phyloP scores from a whole-genome alignment of 2,797 vertebrate genomes.

The Tachyglossus aculeatus region DNA sequence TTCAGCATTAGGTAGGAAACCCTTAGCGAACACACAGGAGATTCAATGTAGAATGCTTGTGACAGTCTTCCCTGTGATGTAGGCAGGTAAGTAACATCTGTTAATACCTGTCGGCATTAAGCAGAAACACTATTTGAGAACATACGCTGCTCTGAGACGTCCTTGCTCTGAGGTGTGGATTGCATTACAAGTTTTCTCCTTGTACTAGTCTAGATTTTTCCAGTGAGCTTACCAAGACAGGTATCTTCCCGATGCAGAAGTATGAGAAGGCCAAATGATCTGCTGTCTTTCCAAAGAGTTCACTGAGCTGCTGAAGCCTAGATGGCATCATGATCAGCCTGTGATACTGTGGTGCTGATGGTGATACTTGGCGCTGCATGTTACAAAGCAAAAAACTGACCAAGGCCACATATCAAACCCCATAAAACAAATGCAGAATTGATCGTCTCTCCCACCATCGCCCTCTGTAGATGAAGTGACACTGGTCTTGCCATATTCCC shows the following conservation, averaged over 20 bases:
- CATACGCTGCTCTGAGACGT: background rate
- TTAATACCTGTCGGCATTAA: background rate
- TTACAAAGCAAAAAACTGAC: no score
- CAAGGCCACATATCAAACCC: no score
- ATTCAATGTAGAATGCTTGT: background rate
- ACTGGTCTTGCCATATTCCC: no score
- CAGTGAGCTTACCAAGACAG: conserved; percentile 2
- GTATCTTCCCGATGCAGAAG: background rate
- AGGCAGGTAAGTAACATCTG: accelerated
- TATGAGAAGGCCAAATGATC: conserved; percentile 13
- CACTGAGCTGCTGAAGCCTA: background rate
- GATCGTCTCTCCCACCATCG: no score
- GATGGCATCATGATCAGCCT: background rate
- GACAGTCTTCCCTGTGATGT: background rate
- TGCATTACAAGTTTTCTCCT: background rate
- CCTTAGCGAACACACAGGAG: background rate
- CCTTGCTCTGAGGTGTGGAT: background rate
- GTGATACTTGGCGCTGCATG: no score
- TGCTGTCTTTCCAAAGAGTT: background rate
- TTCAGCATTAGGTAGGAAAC: background rate
- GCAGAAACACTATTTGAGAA: background rate
- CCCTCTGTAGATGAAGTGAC: no score
- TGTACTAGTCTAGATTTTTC: background rate
- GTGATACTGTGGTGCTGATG: background rate
- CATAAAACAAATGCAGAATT: no score